Percentiles rank a stretch among this genome's conserved stretches.
These are phyloP conservation scores for Glaucidium brasilianum DNA, from an alignment of 2,113 vertebrate species.

Conservation along the genomic window DNA sequence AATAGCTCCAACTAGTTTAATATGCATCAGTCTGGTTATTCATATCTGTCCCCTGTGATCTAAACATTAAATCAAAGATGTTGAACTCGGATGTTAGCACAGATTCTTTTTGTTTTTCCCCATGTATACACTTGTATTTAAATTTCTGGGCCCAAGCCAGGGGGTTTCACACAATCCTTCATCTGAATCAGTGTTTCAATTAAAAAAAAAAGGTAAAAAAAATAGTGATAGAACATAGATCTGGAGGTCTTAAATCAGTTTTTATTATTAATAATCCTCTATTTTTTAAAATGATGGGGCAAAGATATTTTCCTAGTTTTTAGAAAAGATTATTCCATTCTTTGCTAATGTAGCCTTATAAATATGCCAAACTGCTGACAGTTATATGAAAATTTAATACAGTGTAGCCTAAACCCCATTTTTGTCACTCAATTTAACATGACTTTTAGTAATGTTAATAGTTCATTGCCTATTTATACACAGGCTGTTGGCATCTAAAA, in stretches of 20 bases:
- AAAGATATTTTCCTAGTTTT: slow-evolving; percentile 3
- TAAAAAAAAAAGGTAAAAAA: background rate
- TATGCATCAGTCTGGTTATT: slow-evolving; percentile 54
- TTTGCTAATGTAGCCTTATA: slow-evolving; percentile 30
- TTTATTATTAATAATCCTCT: slow-evolving; percentile 11
- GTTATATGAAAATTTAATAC: slow-evolving; percentile 43
- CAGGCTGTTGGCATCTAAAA: slow-evolving; percentile 1
- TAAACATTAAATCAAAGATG: slow-evolving; percentile 38
- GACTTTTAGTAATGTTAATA: background rate
- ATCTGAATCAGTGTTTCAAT: background rate
- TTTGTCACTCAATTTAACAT: slow-evolving; percentile 40
- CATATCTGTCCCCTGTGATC: slow-evolving; percentile 43
- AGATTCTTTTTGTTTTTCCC: background rate
- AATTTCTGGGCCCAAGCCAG: background rate
- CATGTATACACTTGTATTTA: background rate
- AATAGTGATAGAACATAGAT: background rate
- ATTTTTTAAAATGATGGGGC: background rate
- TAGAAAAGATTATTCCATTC: slow-evolving; percentile 12
- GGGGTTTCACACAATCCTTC: background rate
- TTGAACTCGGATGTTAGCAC: slow-evolving; percentile 15
- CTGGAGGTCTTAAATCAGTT: background rate
- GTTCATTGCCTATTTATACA: slow-evolving; percentile 30
- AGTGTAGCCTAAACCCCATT: background rate
- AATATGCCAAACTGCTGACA: slow-evolving; percentile 24
- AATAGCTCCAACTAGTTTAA: slow-evolving; percentile 46